phyloP scores from a whole-genome alignment of 2,888 invertebrate species.

The Andrena bicolor region DNA sequence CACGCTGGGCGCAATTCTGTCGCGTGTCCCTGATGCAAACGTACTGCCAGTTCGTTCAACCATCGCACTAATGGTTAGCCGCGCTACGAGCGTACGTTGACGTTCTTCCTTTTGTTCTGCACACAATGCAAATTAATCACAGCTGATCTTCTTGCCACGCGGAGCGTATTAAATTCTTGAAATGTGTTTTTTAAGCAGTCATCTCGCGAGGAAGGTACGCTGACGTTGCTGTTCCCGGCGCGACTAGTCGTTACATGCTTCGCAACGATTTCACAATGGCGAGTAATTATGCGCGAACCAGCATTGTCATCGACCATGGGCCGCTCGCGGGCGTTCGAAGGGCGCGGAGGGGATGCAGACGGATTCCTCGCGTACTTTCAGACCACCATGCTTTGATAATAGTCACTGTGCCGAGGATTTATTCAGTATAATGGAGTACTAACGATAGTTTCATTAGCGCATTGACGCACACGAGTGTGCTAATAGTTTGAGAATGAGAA shows the following conservation, averaged over 20 bases:
- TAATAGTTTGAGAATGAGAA: background rate
- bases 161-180: constrained; percentile 10
- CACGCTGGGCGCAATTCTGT: constrained; percentile 28
- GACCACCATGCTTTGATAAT: background rate
- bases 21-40: constrained; percentile 44
- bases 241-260: constrained; percentile 11
- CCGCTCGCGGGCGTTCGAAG: background rate
- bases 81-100: background rate
- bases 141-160: background rate
- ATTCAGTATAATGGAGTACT: too few species aligned
- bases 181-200: constrained; percentile 8
- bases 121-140: constrained; percentile 39
- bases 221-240: constrained; percentile 1
- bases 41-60: constrained; percentile 33
- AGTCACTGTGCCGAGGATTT: background rate
- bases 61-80: constrained; percentile 39
- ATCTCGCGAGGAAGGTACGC: constrained; percentile 1
- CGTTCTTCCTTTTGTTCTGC: constrained; percentile 18
- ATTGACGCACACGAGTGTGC: background rate
- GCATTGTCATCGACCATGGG: constrained; percentile 27
- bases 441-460: constrained; percentile 6
- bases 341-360: background rate
- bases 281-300: constrained; percentile 21
- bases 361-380: background rate
- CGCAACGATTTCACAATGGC: constrained; percentile 39